These are phyloP conservation scores for Falco columbarius DNA, from an alignment of 2,797 vertebrate genomes.

Conservation along the genomic window DNA sequence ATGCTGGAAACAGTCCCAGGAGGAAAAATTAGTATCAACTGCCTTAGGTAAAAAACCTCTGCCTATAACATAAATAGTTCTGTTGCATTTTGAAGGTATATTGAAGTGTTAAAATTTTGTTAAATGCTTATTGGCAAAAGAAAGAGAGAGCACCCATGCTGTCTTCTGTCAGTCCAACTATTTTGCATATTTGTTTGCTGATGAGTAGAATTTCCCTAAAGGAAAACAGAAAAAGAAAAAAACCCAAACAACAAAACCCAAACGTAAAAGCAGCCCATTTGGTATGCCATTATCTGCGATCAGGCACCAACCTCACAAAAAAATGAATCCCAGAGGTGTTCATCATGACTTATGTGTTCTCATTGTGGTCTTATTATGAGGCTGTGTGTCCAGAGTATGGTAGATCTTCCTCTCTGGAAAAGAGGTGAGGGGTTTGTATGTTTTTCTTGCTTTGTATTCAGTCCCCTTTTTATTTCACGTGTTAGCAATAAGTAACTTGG, in stretches of 20 bases:
- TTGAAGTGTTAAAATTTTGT: background rate
- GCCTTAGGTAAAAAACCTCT: background rate
- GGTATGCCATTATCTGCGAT: background rate
- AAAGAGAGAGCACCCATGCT: background rate
- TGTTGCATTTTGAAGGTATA: background rate
- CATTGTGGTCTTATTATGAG: background rate
- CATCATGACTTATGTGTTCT: background rate
- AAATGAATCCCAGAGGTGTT: background rate
- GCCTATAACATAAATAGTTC: background rate
- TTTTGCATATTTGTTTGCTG: background rate
- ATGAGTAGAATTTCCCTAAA: background rate
- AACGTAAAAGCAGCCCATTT: background rate
- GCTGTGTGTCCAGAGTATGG: background rate
- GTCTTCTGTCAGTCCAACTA: background rate
- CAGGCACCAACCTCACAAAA: background rate
- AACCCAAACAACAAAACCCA: background rate
- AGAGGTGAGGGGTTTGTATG: fast-evolving
- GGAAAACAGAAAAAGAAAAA: background rate
- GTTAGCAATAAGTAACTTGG: background rate
- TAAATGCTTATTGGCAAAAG: background rate
- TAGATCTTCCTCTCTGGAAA: background rate
- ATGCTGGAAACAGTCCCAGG: background rate
- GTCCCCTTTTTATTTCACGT: background rate
- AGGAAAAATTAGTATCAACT: background rate
- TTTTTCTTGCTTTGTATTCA: background rate